These are phyloP conservation scores for Zaprionus taronus DNA, from an alignment of 1,140 invertebrate species.

Conservation along the genomic window DNA sequence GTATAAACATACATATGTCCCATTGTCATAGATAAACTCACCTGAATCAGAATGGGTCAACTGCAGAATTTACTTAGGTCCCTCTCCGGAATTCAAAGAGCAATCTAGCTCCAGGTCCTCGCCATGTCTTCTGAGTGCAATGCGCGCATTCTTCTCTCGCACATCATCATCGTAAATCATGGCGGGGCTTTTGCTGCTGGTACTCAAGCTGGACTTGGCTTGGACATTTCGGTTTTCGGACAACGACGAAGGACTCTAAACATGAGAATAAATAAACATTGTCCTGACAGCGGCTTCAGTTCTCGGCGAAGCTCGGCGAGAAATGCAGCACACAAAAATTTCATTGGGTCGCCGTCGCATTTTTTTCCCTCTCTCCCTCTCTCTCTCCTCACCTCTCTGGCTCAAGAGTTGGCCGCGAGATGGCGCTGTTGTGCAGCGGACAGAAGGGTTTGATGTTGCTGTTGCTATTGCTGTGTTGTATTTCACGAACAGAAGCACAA, in stretches of 20 bases:
- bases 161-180: conserved; percentile 83
- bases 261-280: conserved; percentile 79
- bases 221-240: conserved; percentile 45
- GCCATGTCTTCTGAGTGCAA: conserved; percentile 40
- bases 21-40: no score
- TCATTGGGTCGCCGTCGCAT: conserved; percentile 53
- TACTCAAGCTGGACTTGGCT: conserved; percentile 39
- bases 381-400: conserved; percentile 45
- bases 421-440: conserved; percentile 38
- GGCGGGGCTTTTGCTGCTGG: conserved; percentile 66
- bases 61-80: neutral
- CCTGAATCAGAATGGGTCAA: no score
- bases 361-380: conserved; percentile 10
- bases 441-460: conserved; percentile 1
- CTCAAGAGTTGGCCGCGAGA: conserved; percentile 52
- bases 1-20: no score
- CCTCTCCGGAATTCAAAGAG: neutral
- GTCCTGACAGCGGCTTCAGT: conserved; percentile 61
- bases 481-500: conserved; percentile 43
- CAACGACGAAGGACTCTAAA: conserved; percentile 54
- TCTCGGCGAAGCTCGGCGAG: conserved; percentile 28
- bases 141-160: conserved; percentile 58
- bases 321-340: conserved; percentile 75
- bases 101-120: no score
- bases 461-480: conserved; percentile 37